phyloP scores from a whole-genome alignment of 2,113 vertebrate species.

The Ginglymostoma cirratum region DNA sequence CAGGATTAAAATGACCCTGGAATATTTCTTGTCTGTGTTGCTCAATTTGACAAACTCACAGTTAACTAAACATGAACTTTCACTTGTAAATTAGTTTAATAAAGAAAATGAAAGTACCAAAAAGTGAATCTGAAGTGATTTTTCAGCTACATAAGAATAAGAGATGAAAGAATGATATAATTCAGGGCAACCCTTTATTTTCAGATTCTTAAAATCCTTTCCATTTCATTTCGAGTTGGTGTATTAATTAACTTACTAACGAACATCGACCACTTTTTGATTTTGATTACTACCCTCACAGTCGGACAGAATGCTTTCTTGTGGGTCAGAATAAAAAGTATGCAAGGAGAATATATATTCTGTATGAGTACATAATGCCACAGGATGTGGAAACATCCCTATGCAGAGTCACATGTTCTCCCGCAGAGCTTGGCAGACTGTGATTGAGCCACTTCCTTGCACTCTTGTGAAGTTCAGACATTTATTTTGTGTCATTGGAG shows the following conservation, averaged over 20 bases:
- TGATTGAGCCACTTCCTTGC: neutral
- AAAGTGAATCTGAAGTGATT: neutral
- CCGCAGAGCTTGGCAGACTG: neutral
- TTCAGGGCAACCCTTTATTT: neutral
- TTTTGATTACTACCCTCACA: neutral
- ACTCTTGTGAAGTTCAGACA: neutral
- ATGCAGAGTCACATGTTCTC: neutral
- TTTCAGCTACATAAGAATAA: neutral
- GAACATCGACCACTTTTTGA: neutral
- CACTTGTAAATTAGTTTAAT: neutral
- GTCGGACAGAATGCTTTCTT: neutral
- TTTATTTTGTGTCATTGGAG: constrained; percentile 17
- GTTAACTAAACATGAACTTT: neutral
- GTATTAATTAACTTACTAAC: neutral
- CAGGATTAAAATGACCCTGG: neutral
- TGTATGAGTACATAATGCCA: neutral
- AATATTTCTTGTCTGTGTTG: neutral
- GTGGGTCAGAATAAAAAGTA: neutral
- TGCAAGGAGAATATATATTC: neutral
- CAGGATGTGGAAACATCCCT: neutral
- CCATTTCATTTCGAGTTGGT: neutral
- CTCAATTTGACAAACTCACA: neutral
- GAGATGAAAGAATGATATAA: neutral
- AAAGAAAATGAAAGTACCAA: neutral
- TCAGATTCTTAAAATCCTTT: neutral